Base-by-base conservation (phyloP, 92 coral and sea anemone genomes). In the Zoanthus sociatus region DNA sequence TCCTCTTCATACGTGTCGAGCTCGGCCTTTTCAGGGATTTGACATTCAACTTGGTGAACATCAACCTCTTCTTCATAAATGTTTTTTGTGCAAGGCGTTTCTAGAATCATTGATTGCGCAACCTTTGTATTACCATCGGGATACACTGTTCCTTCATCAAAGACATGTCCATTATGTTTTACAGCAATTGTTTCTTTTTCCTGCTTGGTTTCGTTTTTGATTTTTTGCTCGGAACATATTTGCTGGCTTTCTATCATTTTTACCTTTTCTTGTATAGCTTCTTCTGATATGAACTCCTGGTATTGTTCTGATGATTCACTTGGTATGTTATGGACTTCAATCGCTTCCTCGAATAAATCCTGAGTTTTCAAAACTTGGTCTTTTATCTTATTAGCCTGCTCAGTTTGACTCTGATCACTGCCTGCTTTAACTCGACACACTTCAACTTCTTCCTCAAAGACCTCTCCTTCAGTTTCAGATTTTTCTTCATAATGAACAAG, bases 391-490 rank as follows among this genome's bases (percentile, higher is more conserved):
- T 12, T 26, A 3, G 9, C 54, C 45, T 81, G 74, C 47, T 71
- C 7, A 2, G 45, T 47, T 46, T 81, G 74, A 10, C 66, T 44
- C 26, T 46, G 12, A 32, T 18, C 48, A 54, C 42, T 56, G 30
- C 5, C 26, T 2, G 14, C 31, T 33, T 89, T 95, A 66, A 86
- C 84, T 70, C 85, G 84, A 83, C 86, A 84, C 4, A 85, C 87
- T 54, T 93, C 94, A 51, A 93, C 79, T 75, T 95, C 94, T 60
- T 95, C 94, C 70, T 92, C 91, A 84, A 92, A 92, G 8, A 46
- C 85, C 33, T 81, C 73, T 64, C 47, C 85, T 81, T 63, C 32
- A 17, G 46, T 37, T 46, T 81, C 74, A 9, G 30, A 13, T 13
- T 18, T 81, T 50, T 26, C 63, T 20, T 13, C 21, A 16, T 45